Evolutionary conservation across 2,888 invertebrate genomes (phyloP), one percentile per base, ranked within the genome.

Genomic region (Maniola hyperantus): DNA sequence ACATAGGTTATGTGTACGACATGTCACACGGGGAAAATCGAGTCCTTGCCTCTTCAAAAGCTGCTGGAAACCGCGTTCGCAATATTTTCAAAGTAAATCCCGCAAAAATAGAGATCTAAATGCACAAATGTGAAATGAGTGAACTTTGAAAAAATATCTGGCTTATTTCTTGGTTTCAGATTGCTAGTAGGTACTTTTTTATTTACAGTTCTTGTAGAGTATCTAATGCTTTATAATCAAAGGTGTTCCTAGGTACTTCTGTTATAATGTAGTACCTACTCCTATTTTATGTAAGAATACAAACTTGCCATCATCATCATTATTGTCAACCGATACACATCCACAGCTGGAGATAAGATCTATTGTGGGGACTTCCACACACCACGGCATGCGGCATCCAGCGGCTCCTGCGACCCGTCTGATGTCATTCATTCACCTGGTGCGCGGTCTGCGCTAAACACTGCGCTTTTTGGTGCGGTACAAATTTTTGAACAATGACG

Each of bases 1-100:
- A 54, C 64, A 58, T 64, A 55, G 63, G 58, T 18, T 48, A 64
- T 60, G 66, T 64, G 53, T 55, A 48, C 34, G 55, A n/a, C 54
- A 50, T 66, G 66, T 65, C 53, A 64, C 67, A 33, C 33, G 51
- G 53, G 55, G 61, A 61, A 61, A 62, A 70, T 68, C 53, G 53
- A 51, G 63, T 61, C 65, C 53, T 54, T 42, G 67, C 59, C 58
- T 44, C 61, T 66, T 57, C 20, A 60, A 15, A 57, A 44, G 54
- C 60, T n/a, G 54, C 60, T n/a, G 46, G 61, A 46, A 58, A 66
- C 64, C 44, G 61, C 50, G 34, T 48, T 11, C 10, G 48, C 20
- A 46, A 62, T 61, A 61, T 58, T 64, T 60, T 58, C 65, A 65
- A 64, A 68, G 65, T 18, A 62, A 48, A 63, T 50, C 58, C 51